These are phyloP conservation scores for Drosophila recens DNA, from an alignment of 2,888 invertebrate genomes.

Conservation along the genomic window DNA sequence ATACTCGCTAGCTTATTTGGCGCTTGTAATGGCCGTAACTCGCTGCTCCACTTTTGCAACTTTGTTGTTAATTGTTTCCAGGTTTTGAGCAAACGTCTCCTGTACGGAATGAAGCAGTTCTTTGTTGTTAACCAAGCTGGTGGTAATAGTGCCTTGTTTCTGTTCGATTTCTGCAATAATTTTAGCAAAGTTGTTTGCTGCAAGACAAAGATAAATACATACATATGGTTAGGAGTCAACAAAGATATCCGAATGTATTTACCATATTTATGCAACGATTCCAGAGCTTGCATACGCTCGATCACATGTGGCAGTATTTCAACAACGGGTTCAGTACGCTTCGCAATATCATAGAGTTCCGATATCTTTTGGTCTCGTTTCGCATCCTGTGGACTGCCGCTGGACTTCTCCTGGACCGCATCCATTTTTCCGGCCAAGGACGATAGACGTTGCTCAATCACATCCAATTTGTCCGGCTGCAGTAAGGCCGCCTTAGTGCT, in stretches of 20 bases:
- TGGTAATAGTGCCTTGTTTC: slow-evolving; percentile 90
- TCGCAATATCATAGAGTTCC: slow-evolving; percentile 93
- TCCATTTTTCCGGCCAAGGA: slow-evolving; percentile 92
- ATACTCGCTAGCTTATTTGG: slow-evolving; percentile 55
- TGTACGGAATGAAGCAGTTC: slow-evolving; percentile 91
- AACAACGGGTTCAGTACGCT: slow-evolving; percentile 92
- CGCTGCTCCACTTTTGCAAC: slow-evolving; percentile 91
- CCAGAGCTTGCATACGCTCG: slow-evolving; percentile 94
- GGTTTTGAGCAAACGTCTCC: slow-evolving; percentile 92
- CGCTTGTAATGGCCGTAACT: slow-evolving; percentile 86
- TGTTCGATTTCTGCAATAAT: slow-evolving; percentile 93
- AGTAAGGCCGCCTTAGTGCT: slow-evolving; percentile 92
- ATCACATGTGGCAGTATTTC: slow-evolving; percentile 92
- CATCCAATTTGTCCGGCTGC: slow-evolving; percentile 93
- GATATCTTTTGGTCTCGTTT: slow-evolving; percentile 89
- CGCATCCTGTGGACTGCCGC: slow-evolving; percentile 87
- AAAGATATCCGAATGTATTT: slow-evolving; percentile 42
- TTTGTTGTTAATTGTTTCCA: slow-evolving; percentile 91
- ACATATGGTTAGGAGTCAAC: background rate
- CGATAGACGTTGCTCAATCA: slow-evolving; percentile 92
- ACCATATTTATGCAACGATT: slow-evolving; percentile 96
- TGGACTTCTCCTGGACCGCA: slow-evolving; percentile 87
- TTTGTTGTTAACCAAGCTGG: slow-evolving; percentile 92
- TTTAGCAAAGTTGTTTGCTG: slow-evolving; percentile 95
- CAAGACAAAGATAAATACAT: slow-evolving; percentile 57